Evolutionary conservation across 2,888 invertebrate species (phyloP), one percentile per base, ranked within the genome.

Genomic region (Nebria salina): DNA sequence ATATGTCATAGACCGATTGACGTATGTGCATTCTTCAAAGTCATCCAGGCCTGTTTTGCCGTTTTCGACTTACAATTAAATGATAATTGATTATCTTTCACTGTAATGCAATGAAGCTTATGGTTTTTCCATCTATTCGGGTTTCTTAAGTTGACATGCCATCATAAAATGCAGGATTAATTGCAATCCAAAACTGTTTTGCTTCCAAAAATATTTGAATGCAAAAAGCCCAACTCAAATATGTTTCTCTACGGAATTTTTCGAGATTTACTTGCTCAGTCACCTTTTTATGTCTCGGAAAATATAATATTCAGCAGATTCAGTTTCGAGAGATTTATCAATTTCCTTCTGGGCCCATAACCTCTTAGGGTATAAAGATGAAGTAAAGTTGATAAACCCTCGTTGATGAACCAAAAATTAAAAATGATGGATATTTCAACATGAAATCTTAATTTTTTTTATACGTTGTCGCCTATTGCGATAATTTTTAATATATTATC

Each of bases 1-100:
- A 77, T 20, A n/a, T 77, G 70, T 42, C 66, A 42, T 77, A 70
- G 70, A 25, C 77, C 42, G 2, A 76, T 65, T 13, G 25, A 65
- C 65, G 76, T 65, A 15, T 76, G 8, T 34, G 65, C 76, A 25
- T 76, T n/a, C n/a, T n/a, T n/a, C n/a, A n/a, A n/a, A n/a, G n/a
- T n/a, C n/a, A n/a, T n/a, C n/a, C n/a, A n/a, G 42, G 68, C 43
- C 20, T 70, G 20, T 76, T 66, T 76, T 9, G 76, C 76, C n/a
- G 66, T 42, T 76, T 66, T 66, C 6, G 43, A 15, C 26, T 68
- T 11, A 42, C 76, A 34, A 15, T 66, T 76, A 15, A 42, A 66
- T 0, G 42, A 26, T 68, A 76, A 66, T 26, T 66, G 76, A 43
- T 25, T 68, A 68, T 76, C 76, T 42, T 76, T 66, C 15, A 76